Conservation (phyloP, 2,888 invertebrate genomes). For the Sesamia inferens region DNA sequence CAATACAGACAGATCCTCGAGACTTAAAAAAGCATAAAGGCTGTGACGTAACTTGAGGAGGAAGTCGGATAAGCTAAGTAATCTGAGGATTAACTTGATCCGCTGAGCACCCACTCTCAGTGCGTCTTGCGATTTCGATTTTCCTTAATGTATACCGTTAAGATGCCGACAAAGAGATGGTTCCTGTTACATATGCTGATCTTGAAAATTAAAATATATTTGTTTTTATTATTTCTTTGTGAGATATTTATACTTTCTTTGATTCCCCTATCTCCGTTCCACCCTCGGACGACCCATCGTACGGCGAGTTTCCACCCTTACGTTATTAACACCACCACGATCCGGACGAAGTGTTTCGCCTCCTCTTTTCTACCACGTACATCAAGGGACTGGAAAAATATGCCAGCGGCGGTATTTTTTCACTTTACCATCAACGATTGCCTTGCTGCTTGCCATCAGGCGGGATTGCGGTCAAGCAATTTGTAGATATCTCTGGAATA, state of each 20-base stretch:
- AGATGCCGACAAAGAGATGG: background rate
- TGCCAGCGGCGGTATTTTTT: too few relatives aligned
- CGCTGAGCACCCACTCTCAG: constrained; percentile 2
- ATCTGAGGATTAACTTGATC: constrained; percentile 35
- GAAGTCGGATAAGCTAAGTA: constrained; percentile 23
- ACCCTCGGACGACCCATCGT: too few relatives aligned
- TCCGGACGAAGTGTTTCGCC: too few relatives aligned
- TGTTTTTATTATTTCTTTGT: background rate
- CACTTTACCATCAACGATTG: too few relatives aligned
- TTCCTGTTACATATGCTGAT: background rate
- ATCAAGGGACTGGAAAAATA: too few relatives aligned
- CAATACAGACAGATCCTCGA: background rate
- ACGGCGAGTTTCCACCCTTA: too few relatives aligned
- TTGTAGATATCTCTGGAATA: too few relatives aligned
- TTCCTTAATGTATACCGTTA: constrained; percentile 26
- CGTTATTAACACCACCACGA: too few relatives aligned
- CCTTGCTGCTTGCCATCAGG: too few relatives aligned
- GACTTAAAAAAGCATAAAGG: constrained; percentile 2
- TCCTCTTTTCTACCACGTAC: too few relatives aligned
- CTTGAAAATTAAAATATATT: background rate
- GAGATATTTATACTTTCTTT: background rate
- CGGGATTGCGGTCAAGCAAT: too few relatives aligned
- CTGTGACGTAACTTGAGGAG: constrained; percentile 6
- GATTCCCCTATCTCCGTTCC: too few relatives aligned
- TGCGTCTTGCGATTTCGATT: constrained; percentile 17